These are phyloP conservation scores for Blastobasis adustella DNA, from an alignment of 2,888 invertebrate species.

Conservation along the genomic window DNA sequence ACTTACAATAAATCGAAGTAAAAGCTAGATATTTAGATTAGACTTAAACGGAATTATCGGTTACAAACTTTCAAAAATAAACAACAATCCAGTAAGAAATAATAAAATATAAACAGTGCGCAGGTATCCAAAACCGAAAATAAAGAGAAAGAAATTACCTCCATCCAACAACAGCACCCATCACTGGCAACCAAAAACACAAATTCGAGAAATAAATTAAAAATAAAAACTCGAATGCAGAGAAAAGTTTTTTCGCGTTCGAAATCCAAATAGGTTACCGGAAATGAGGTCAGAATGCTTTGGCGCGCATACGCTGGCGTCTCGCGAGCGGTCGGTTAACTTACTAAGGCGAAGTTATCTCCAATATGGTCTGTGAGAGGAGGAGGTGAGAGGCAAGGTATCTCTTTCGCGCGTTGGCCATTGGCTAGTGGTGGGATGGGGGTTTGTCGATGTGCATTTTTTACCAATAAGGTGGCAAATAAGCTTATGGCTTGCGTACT, in stretches of 20 bases:
- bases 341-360: constrained; percentile 49
- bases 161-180: constrained; percentile 22
- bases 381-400: constrained; percentile 25
- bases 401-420: constrained; percentile 47
- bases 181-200: constrained; percentile 7
- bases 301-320: constrained; percentile 30
- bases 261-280: constrained; percentile 10
- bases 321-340: constrained; percentile 34
- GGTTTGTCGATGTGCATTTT: too few species aligned
- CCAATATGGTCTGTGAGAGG: constrained; percentile 28
- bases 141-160: constrained; percentile 17
- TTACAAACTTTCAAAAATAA: too few species aligned
- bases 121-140: neutral
- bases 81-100: too few species aligned
- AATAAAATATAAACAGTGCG: too few species aligned
- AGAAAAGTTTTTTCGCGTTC: constrained; percentile 31
- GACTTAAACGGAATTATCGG: too few species aligned
- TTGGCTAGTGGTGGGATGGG: constrained; percentile 5
- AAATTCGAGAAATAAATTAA: constrained; percentile 10
- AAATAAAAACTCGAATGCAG: constrained; percentile 21
- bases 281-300: constrained; percentile 31
- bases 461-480: too few species aligned
- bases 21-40: too few species aligned
- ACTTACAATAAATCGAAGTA: too few species aligned
- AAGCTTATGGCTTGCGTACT: too few species aligned